Conservation (phyloP, 2,888 invertebrate genomes). For the Phalera bucephala region DNA sequence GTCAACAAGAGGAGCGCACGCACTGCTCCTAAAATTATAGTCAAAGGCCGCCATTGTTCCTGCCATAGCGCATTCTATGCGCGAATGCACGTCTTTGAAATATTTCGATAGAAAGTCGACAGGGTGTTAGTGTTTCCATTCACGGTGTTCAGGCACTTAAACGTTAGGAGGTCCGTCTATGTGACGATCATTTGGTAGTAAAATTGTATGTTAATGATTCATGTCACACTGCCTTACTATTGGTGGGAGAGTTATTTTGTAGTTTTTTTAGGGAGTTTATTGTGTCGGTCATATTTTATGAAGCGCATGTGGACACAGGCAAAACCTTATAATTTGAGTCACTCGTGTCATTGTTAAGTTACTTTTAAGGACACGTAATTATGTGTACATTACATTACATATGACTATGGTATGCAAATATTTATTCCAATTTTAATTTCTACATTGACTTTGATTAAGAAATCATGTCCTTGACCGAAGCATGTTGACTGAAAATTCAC, state of each 20-base stretch:
- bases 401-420: too few relatives aligned
- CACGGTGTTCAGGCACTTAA: slow-evolving; percentile 31
- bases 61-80: slow-evolving; percentile 61
- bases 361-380: too few relatives aligned
- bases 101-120: slow-evolving; percentile 77
- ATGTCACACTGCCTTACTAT: slow-evolving; percentile 6
- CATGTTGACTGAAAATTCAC: too few relatives aligned
- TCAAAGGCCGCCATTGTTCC: slow-evolving; percentile 53
- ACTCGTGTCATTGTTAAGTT: too few relatives aligned
- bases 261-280: too few relatives aligned
- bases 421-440: too few relatives aligned
- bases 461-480: too few relatives aligned
- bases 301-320: too few relatives aligned
- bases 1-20: slow-evolving; percentile 36
- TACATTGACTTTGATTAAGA: too few relatives aligned
- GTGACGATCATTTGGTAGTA: slow-evolving; percentile 38
- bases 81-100: slow-evolving; percentile 56
- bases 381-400: too few relatives aligned
- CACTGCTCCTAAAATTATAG: slow-evolving; percentile 57
- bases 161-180: slow-evolving; percentile 10
- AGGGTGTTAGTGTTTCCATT: slow-evolving; percentile 42
- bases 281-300: too few relatives aligned
- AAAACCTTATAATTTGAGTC: too few relatives aligned
- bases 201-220: slow-evolving; percentile 27
- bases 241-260: not conserved